These are phyloP conservation scores for Lithobates sylvaticus DNA, from an alignment of 2,797 vertebrate genomes.

Conservation along the genomic window DNA sequence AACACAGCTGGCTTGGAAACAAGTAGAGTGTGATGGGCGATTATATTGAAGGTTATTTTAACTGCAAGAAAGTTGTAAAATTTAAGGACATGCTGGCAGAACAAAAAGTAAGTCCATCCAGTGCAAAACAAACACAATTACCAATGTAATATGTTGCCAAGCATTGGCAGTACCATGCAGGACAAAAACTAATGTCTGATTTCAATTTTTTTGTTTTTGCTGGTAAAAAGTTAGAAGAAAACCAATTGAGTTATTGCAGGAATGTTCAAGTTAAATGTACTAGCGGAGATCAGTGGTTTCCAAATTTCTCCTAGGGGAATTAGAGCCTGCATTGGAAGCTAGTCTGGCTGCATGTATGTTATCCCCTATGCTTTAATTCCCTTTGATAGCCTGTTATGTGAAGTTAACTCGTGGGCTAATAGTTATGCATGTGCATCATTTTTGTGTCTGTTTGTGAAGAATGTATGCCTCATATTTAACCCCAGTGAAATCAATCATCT, in stretches of 20 bases:
- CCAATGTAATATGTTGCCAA: conserved; percentile 43
- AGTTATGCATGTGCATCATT: conserved; percentile 56
- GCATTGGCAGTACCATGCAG: conserved; percentile 48
- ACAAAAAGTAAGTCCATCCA: conserved; percentile 40
- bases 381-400: conserved; percentile 51
- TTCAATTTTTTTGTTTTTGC: conserved; percentile 18
- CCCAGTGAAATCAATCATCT: conserved; percentile 47
- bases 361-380: conserved; percentile 33
- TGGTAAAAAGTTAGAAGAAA: conserved; percentile 41
- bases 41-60: conserved; percentile 47
- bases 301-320: conserved; percentile 50
- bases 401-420: conserved; percentile 42
- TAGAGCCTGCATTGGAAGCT: conserved; percentile 43
- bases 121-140: conserved; percentile 56
- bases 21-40: conserved; percentile 25
- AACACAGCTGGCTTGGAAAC: conserved; percentile 26
- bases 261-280: conserved; percentile 57
- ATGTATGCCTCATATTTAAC: conserved; percentile 59
- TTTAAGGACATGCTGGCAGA: conserved; percentile 55
- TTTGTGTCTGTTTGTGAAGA: conserved; percentile 56
- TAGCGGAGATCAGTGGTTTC: conserved; percentile 53
- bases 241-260: conserved; percentile 56
- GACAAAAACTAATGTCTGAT: conserved; percentile 48
- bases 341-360: conserved; percentile 39
- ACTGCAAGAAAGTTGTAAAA: conserved; percentile 51